Conservation (phyloP, 2,113 vertebrate species). For the Hiodon tergisus region DNA sequence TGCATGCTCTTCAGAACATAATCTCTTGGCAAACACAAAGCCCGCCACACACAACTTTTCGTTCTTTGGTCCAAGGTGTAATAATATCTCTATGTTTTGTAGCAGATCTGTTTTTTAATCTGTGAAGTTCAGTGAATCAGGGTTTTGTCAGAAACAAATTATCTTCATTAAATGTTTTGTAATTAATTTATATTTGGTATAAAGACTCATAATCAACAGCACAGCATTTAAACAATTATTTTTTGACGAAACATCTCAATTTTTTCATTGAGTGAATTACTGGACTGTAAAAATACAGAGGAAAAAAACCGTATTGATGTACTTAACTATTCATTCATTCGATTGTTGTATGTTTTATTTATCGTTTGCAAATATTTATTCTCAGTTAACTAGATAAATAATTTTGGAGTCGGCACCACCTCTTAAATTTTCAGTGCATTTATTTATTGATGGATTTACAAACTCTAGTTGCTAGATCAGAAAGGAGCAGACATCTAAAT, state of each 20-base stretch:
- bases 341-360: constrained; percentile 16
- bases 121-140: too few relatives aligned
- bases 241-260: too few relatives aligned
- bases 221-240: neutral
- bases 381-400: neutral
- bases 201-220: neutral
- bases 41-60: neutral
- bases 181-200: neutral
- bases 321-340: constrained; percentile 3
- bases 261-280: neutral
- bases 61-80: neutral
- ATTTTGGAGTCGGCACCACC: neutral
- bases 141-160: too few relatives aligned
- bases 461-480: neutral
- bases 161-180: too few relatives aligned
- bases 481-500: neutral
- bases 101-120: neutral
- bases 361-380: constrained; percentile 15
- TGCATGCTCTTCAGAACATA: neutral
- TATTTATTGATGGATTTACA: constrained; percentile 22
- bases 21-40: constrained; percentile 1
- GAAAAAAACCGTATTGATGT: neutral
- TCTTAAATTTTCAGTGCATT: neutral
- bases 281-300: neutral
- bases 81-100: neutral